These are phyloP conservation scores for Mobula birostris DNA, from an alignment of 2,113 vertebrate species.

Conservation along the genomic window DNA sequence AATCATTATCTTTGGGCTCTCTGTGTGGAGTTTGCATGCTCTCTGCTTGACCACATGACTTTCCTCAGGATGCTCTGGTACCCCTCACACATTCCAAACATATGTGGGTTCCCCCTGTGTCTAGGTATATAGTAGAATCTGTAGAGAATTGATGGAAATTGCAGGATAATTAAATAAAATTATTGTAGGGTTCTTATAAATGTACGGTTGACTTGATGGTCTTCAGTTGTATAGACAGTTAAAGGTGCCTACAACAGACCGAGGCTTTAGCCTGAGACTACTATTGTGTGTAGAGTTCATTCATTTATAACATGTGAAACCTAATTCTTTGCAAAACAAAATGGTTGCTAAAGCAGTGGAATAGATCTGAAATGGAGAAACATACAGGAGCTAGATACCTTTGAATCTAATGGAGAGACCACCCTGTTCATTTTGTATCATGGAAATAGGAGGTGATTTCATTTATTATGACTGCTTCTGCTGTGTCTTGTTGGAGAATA, in stretches of 20 bases:
- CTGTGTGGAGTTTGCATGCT: too few species aligned
- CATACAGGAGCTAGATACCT: neutral
- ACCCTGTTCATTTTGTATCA: neutral
- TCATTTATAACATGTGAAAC: neutral
- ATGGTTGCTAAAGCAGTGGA: neutral
- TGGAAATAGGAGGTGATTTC: neutral
- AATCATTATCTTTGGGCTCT: too few species aligned
- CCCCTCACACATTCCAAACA: too few species aligned
- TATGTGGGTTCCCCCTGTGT: too few species aligned
- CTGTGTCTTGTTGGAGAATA: neutral
- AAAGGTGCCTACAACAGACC: neutral
- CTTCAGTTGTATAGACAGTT: neutral
- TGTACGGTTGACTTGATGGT: too few species aligned
- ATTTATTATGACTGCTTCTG: neutral
- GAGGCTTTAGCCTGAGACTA: neutral
- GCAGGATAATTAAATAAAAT: too few species aligned
- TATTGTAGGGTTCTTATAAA: too few species aligned
- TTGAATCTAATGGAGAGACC: neutral
- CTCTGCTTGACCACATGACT: too few species aligned
- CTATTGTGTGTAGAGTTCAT: too few species aligned
- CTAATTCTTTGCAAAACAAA: neutral
- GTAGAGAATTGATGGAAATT: too few species aligned
- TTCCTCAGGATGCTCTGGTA: too few species aligned
- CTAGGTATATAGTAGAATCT: too few species aligned
- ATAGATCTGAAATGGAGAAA: neutral